These are phyloP conservation scores for Machaerirhynchus nigripectus DNA, from an alignment of 2,113 vertebrate species.

Conservation along the genomic window DNA sequence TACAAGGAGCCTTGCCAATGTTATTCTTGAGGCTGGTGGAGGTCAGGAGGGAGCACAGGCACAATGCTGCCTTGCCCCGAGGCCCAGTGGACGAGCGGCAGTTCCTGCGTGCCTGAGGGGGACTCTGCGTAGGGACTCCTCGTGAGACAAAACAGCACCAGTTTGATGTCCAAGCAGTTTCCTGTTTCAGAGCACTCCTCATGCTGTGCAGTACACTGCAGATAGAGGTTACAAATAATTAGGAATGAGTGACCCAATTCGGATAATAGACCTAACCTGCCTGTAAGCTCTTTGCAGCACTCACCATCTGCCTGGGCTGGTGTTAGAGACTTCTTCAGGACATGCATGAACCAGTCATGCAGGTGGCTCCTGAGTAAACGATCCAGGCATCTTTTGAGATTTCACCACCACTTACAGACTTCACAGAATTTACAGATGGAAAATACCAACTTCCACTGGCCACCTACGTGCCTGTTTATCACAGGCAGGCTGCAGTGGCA, in stretches of 20 bases:
- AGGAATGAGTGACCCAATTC: conserved; percentile 8
- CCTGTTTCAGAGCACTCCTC: background rate
- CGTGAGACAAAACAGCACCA: background rate
- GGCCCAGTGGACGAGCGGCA: background rate
- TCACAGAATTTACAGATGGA: background rate
- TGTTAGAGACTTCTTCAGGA: background rate
- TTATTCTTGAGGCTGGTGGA: conserved; percentile 42
- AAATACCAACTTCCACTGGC: background rate
- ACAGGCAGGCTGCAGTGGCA: background rate
- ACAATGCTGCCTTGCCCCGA: background rate
- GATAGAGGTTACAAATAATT: conserved; percentile 31
- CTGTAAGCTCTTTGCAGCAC: background rate
- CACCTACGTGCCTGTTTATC: background rate
- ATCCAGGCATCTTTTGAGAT: background rate
- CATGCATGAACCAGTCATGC: background rate
- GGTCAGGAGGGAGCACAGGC: conserved; percentile 40
- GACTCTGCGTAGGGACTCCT: background rate
- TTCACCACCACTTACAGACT: background rate
- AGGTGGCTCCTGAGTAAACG: background rate
- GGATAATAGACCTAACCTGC: background rate
- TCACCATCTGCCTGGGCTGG: background rate
- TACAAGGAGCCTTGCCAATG: background rate
- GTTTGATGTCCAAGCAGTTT: background rate
- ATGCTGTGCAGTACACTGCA: background rate
- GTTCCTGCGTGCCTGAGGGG: background rate